Percentiles rank a stretch among this genome's conserved stretches.
Conservation (phyloP, 2,113 vertebrate genomes). For the Paramormyrops kingsleyae region DNA sequence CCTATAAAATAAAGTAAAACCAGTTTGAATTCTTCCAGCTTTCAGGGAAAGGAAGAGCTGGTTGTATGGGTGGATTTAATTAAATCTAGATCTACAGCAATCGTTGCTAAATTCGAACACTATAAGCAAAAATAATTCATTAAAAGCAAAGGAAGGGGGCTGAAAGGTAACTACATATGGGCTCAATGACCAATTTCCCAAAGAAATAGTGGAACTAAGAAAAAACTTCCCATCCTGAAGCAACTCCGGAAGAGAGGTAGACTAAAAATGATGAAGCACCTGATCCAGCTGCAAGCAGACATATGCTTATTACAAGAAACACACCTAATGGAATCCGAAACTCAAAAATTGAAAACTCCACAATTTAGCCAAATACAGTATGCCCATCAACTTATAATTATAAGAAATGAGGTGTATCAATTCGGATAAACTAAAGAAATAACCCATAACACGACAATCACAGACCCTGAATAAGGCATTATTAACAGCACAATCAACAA, state of each 20-base stretch:
- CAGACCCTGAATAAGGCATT: too few species aligned
- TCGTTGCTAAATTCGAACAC: neutral
- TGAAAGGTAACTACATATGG: neutral
- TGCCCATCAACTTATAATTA: neutral
- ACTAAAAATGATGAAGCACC: neutral
- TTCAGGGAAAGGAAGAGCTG: neutral
- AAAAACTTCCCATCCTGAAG: neutral
- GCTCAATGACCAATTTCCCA: neutral
- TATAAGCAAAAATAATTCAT: neutral
- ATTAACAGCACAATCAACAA: too few species aligned
- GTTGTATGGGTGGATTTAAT: neutral
- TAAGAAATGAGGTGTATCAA: too few species aligned
- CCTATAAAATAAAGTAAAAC: too few species aligned
- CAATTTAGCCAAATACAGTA: neutral
- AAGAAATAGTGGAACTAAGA: neutral
- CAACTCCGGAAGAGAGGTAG: neutral
- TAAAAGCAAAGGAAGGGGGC: neutral
- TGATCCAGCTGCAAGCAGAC: neutral
- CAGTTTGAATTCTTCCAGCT: too few species aligned
- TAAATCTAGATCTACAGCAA: neutral
- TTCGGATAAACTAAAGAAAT: too few species aligned
- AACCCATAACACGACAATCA: too few species aligned
- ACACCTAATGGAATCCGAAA: neutral
- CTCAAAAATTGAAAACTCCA: neutral
- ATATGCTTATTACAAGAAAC: neutral